phyloP scores from a whole-genome alignment of 1,140 invertebrate genomes.

The Brachionus rotundiformis region DNA sequence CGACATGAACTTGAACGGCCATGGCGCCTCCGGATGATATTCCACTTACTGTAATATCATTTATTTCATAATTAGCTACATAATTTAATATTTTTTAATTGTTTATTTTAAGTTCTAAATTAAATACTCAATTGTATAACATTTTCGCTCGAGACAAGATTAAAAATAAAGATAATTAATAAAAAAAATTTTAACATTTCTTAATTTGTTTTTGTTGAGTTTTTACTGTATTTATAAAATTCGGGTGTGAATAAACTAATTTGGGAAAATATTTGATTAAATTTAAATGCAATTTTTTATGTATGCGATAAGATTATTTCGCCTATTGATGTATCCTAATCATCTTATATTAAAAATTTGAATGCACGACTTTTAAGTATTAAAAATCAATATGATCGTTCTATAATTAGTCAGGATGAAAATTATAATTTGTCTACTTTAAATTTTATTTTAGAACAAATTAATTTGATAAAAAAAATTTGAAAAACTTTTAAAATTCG shows the following conservation, averaged over 20 bases:
- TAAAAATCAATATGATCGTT: too few species aligned
- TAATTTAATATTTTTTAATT: too few species aligned
- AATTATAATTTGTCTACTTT: too few species aligned
- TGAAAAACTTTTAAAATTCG: too few species aligned
- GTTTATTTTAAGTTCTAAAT: not conserved
- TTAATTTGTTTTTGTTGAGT: not conserved
- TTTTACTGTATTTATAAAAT: not conserved
- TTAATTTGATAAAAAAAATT: too few species aligned
- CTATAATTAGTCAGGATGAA: too few species aligned
- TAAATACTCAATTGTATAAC: not conserved
- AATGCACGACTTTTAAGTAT: too few species aligned
- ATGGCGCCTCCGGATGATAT: conserved; percentile 63
- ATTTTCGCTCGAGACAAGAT: not conserved
- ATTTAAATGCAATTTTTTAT: not conserved
- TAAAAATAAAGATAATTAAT: not conserved
- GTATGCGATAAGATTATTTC: not conserved
- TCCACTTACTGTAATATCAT: conserved; percentile 61
- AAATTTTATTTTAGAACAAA: too few species aligned
- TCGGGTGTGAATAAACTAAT: not conserved
- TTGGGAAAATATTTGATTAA: not conserved
- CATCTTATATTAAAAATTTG: too few species aligned
- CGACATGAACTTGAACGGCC: conserved; percentile 64
- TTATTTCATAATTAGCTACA: conserved; percentile 57
- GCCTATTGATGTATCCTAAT: not conserved
- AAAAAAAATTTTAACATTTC: not conserved